Conservation (phyloP, 1,140 invertebrate species). For the Diploscapter pachys region DNA sequence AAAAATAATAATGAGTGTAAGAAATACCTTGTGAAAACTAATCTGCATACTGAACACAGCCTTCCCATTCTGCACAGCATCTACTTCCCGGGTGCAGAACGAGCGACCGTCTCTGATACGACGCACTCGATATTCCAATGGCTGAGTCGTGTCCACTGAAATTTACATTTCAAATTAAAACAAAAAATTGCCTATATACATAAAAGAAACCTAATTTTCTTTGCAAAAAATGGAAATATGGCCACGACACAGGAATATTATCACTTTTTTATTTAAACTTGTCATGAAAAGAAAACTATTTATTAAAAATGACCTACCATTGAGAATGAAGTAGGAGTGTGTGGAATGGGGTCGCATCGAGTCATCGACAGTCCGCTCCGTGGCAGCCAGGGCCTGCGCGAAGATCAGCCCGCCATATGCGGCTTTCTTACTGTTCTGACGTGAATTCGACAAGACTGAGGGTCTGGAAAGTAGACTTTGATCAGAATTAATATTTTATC, state of each 20-base stretch:
- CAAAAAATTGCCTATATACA: no score
- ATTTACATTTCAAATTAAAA: neutral
- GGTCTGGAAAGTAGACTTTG: slow-evolving; percentile 9
- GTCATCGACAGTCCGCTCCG: slow-evolving; percentile 27
- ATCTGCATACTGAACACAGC: slow-evolving; percentile 27
- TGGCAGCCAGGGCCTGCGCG: slow-evolving; percentile 37
- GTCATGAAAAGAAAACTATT: no score
- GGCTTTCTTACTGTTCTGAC: slow-evolving; percentile 18
- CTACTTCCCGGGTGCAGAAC: slow-evolving; percentile 35
- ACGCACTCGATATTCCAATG: slow-evolving; percentile 28
- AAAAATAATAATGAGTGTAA: neutral
- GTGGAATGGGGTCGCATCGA: slow-evolving; percentile 30
- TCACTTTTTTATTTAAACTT: no score
- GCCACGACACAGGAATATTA: no score
- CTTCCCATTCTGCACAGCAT: slow-evolving; percentile 35
- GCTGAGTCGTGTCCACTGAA: slow-evolving; percentile 29
- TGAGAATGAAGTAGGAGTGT: slow-evolving; percentile 37
- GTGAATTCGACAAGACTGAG: slow-evolving; percentile 11
- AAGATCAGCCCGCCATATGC: slow-evolving; percentile 40
- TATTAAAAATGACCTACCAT: slow-evolving; percentile 12
- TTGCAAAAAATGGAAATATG: no score
- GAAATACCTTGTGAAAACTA: slow-evolving; percentile 32
- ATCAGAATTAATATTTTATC: no score
- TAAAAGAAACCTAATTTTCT: no score
- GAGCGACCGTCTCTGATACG: slow-evolving; percentile 27